These are phyloP conservation scores for Chrysina gloriosa DNA, from an alignment of 2,888 invertebrate genomes.

Conservation along the genomic window DNA sequence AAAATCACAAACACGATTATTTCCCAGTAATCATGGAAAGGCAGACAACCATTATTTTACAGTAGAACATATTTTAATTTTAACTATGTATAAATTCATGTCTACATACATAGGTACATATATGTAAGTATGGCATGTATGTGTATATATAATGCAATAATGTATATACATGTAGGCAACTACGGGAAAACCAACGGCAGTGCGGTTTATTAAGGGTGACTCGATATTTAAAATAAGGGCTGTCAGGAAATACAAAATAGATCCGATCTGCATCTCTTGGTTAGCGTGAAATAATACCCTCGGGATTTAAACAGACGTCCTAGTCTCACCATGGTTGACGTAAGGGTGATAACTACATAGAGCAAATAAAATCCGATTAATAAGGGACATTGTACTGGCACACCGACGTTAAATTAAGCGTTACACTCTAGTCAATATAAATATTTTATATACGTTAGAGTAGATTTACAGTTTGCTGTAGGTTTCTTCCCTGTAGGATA, in stretches of 20 bases:
- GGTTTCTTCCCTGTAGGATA: no score
- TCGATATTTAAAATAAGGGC: constrained; percentile 54
- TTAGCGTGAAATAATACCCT: constrained; percentile 64
- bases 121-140: background rate
- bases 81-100: no score
- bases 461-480: no score
- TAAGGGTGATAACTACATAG: constrained; percentile 48
- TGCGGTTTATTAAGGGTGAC: constrained; percentile 48
- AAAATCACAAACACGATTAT: no score
- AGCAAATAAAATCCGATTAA: constrained; percentile 51
- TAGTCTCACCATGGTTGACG: constrained; percentile 42
- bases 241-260: constrained; percentile 52
- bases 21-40: no score
- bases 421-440: constrained; percentile 45
- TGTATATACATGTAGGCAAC: background rate
- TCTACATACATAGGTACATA: no score
- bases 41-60: no score
- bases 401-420: constrained; percentile 52
- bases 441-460: no score
- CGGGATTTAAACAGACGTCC: constrained; percentile 54
- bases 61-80: no score
- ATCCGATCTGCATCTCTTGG: constrained; percentile 60
- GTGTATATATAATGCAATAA: background rate
- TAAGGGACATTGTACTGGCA: constrained; percentile 49
- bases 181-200: constrained; percentile 20